These are phyloP conservation scores for Nipponia nippon DNA, from an alignment of 2,113 vertebrate species.

Conservation along the genomic window DNA sequence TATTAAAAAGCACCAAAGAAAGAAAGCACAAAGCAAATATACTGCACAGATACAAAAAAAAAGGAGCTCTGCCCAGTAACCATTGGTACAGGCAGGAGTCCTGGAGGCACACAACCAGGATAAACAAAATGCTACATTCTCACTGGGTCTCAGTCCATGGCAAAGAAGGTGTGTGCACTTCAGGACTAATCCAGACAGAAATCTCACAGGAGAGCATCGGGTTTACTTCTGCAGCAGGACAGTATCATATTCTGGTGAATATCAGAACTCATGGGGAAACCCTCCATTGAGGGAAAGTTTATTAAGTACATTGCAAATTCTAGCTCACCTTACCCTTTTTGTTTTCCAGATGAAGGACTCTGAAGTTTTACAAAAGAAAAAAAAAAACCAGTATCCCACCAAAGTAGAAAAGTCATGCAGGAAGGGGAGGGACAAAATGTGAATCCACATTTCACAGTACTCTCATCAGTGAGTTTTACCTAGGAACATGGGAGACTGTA, in stretches of 20 bases:
- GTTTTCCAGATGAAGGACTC: conserved; percentile 8
- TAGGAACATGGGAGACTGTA: background rate
- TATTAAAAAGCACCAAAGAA: conserved; percentile 68
- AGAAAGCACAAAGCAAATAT: conserved; percentile 71
- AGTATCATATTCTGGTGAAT: conserved; percentile 11
- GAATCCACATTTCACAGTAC: background rate
- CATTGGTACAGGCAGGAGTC: conserved; percentile 59
- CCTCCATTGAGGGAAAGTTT: background rate
- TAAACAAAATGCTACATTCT: conserved; percentile 78
- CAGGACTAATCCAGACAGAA: conserved; percentile 59
- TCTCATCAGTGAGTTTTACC: background rate
- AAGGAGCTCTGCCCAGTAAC: conserved; percentile 42
- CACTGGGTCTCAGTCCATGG: conserved; percentile 75
- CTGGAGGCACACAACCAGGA: conserved; percentile 61
- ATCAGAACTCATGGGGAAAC: conserved; percentile 15
- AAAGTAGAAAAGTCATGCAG: background rate
- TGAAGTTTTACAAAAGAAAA: background rate
- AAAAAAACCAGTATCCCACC: background rate
- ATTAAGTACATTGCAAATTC: background rate
- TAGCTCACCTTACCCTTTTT: background rate
- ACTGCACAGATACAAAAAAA: conserved; percentile 70
- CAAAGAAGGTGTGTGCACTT: conserved; percentile 59
- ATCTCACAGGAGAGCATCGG: conserved; percentile 59
- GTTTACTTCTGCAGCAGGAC: conserved; percentile 46
- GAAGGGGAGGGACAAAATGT: background rate